Percentiles rank a stretch among this genome's conserved stretches.
phyloP scores from a whole-genome alignment of 2,113 vertebrate species.

The Pipra filicauda region DNA sequence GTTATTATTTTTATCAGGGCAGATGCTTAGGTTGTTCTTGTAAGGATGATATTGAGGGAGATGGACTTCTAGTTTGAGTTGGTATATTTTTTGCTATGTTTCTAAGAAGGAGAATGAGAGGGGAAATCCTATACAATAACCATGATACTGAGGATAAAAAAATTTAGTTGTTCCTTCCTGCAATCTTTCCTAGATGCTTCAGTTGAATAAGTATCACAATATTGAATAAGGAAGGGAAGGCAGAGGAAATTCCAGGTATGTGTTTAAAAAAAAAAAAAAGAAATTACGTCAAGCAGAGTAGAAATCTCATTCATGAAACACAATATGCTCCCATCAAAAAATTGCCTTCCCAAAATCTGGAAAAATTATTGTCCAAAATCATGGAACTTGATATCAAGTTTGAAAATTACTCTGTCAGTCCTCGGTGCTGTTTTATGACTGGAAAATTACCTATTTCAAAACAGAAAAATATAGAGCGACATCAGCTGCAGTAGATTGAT shows the following conservation, averaged over 20 bases:
- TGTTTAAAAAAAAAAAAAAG: not conserved
- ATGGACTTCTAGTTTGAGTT: not conserved
- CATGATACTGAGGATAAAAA: not conserved
- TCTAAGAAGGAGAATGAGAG: not conserved
- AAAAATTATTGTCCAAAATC: not conserved
- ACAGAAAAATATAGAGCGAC: not conserved
- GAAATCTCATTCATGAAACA: not conserved
- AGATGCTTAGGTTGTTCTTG: not conserved
- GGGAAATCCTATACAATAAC: not conserved
- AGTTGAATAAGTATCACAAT: not conserved
- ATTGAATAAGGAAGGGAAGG: not conserved
- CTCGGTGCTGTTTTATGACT: not conserved
- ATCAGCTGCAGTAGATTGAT: not conserved
- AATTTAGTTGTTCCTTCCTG: not conserved
- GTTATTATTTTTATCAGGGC: not conserved
- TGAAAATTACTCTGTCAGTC: not conserved
- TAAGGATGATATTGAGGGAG: not conserved
- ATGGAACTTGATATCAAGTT: not conserved
- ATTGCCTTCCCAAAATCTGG: not conserved
- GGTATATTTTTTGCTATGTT: not conserved
- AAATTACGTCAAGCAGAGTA: not conserved
- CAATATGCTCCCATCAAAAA: not conserved
- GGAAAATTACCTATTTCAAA: not conserved
- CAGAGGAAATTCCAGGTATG: not conserved
- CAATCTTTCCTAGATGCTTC: not conserved